These are phyloP conservation scores for Bubo blakistoni DNA, from an alignment of 2,113 vertebrate species.

Conservation along the genomic window DNA sequence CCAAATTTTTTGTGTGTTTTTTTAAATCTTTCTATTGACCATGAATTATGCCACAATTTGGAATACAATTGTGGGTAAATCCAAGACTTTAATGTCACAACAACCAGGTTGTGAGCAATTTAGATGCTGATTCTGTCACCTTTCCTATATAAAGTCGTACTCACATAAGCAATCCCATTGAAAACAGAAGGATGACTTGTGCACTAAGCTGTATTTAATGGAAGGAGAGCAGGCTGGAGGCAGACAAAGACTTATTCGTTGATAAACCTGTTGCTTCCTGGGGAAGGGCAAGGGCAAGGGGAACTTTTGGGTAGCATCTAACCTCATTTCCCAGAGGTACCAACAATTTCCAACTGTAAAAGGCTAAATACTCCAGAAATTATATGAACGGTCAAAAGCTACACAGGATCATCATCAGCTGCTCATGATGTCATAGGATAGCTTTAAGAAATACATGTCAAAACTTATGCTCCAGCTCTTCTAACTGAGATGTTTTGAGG, in stretches of 20 bases:
- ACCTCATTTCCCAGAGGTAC: background rate
- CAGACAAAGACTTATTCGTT: background rate
- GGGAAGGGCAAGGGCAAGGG: background rate
- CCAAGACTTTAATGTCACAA: background rate
- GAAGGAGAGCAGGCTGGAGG: background rate
- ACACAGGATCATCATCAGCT: background rate
- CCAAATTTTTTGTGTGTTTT: background rate
- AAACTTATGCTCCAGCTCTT: background rate
- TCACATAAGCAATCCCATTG: background rate
- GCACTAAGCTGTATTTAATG: background rate
- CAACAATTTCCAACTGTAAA: background rate
- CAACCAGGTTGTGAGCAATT: background rate
- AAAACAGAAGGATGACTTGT: background rate
- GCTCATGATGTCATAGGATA: background rate
- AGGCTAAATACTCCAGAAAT: background rate
- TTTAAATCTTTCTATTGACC: background rate
- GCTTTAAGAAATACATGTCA: background rate
- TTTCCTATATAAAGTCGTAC: background rate
- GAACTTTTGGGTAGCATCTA: background rate
- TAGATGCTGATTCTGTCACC: background rate
- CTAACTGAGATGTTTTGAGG: background rate
- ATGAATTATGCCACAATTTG: background rate
- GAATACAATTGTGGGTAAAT: background rate
- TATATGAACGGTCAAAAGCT: background rate
- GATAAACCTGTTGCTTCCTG: background rate